Evolutionary conservation across 2,797 vertebrate genomes (phyloP).

Genomic region (Merluccius polli): DNA sequence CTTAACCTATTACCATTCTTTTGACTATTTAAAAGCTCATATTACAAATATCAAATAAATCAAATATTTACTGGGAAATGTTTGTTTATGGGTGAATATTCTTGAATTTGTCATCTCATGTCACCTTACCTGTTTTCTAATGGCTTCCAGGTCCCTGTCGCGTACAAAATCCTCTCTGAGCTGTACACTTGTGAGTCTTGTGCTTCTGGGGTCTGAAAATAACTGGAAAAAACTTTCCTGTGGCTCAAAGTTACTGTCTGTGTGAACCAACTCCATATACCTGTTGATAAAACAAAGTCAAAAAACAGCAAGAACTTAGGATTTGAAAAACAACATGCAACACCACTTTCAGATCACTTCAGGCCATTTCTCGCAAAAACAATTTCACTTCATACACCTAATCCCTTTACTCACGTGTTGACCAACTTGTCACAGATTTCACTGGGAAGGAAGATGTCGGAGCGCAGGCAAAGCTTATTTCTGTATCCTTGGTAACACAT

Average conservation of each 20-base stretch:
- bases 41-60: not conserved
- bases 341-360: not conserved
- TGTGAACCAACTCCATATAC: slow-evolving; percentile 91
- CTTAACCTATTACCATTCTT: not conserved
- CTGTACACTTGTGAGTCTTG: slow-evolving; percentile 88
- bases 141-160: slow-evolving; percentile 92
- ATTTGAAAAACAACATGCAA: not conserved
- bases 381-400: not conserved
- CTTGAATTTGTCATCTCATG: not conserved
- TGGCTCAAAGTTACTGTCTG: slow-evolving; percentile 87
- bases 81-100: not conserved
- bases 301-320: not conserved
- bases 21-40: not conserved
- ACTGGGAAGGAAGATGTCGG: slow-evolving; percentile 93
- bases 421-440: slow-evolving; percentile 97
- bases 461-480: slow-evolving; percentile 82
- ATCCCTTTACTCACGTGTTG: slow-evolving; percentile 77
- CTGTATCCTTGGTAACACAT: slow-evolving; percentile 89
- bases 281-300: slow-evolving; percentile 56
- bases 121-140: slow-evolving; percentile 83
- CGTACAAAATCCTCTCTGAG: slow-evolving; percentile 86
- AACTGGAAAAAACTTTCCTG: slow-evolving; percentile 94
- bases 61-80: not conserved
- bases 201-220: slow-evolving; percentile 92
- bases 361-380: not conserved